These are phyloP conservation scores for Xiphorhynchus erythropygius DNA, from an alignment of 2,797 vertebrate genomes.

Conservation along the genomic window DNA sequence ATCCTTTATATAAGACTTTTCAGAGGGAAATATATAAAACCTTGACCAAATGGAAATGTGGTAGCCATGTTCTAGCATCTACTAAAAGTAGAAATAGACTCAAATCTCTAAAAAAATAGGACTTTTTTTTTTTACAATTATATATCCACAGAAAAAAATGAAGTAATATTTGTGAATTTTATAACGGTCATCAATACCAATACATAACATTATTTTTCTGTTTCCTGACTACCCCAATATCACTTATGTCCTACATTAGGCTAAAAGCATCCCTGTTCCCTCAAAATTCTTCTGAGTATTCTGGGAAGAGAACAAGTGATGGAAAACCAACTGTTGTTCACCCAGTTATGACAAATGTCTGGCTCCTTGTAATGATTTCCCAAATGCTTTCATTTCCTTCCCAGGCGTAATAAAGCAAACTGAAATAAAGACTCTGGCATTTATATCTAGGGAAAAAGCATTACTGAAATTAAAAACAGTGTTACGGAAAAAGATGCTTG, in stretches of 20 bases:
- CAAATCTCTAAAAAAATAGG: background rate
- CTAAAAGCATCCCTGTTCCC: background rate
- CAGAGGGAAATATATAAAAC: background rate
- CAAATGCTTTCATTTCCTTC: background rate
- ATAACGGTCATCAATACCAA: background rate
- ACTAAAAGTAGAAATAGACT: background rate
- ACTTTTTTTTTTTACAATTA: background rate
- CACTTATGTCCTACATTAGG: background rate
- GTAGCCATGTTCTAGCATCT: background rate
- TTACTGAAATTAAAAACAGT: conserved; percentile 26
- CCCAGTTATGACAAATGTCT: background rate
- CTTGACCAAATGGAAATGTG: background rate
- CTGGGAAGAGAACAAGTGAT: background rate
- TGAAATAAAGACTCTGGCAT: background rate
- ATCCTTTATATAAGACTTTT: background rate
- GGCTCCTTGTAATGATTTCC: background rate
- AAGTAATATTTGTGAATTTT: background rate
- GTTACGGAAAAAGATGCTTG: background rate
- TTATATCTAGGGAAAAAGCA: background rate
- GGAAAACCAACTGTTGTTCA: background rate
- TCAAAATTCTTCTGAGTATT: background rate
- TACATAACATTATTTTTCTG: background rate
- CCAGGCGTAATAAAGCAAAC: background rate
- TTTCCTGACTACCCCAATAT: background rate
- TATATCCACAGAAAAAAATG: background rate